Percentiles rank a stretch among this genome's conserved stretches.
Conservation (phyloP, 2,888 invertebrate species). For the Ichneumoninae sp. region DNA sequence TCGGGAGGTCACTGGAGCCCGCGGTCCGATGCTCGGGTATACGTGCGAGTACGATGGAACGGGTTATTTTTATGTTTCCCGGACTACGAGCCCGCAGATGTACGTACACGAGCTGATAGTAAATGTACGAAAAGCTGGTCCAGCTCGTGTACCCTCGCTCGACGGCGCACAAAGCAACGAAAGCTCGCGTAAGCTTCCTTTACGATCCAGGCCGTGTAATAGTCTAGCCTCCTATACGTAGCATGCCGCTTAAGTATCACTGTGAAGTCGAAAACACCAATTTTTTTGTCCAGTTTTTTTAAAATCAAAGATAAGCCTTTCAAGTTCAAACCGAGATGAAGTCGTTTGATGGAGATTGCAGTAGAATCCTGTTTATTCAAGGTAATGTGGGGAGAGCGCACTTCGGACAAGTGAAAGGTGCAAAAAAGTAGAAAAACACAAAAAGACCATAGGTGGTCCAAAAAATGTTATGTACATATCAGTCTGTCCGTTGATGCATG, state of each 20-base stretch:
- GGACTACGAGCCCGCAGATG: slow-evolving; percentile 25
- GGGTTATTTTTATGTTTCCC: slow-evolving; percentile 59
- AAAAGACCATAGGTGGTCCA: too few relatives aligned
- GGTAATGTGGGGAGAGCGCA: too few relatives aligned
- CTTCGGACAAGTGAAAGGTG: too few relatives aligned
- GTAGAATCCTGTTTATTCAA: too few relatives aligned
- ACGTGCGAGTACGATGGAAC: slow-evolving; percentile 29
- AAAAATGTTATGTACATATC: too few relatives aligned
- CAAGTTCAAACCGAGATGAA: too few relatives aligned
- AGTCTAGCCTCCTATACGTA: not conserved
- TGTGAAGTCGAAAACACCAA: not conserved
- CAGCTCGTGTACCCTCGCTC: not conserved
- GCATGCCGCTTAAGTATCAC: not conserved
- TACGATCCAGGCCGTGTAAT: slow-evolving; percentile 25
- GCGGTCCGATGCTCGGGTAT: slow-evolving; percentile 6
- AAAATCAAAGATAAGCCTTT: too few relatives aligned
- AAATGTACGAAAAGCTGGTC: slow-evolving; percentile 15
- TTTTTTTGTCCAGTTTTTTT: not conserved
- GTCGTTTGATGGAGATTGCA: too few relatives aligned
- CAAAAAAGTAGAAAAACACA: too few relatives aligned
- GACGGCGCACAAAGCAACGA: slow-evolving; percentile 35
- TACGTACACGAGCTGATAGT: slow-evolving; percentile 8
- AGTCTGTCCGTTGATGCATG: too few relatives aligned
- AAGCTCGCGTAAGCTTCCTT: slow-evolving; percentile 48
- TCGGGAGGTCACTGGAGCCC: slow-evolving; percentile 55